Evolutionary conservation across 1,140 invertebrate genomes (phyloP), one percentile per base, ranked within the genome.

Genomic region (Eumeta japonica): DNA sequence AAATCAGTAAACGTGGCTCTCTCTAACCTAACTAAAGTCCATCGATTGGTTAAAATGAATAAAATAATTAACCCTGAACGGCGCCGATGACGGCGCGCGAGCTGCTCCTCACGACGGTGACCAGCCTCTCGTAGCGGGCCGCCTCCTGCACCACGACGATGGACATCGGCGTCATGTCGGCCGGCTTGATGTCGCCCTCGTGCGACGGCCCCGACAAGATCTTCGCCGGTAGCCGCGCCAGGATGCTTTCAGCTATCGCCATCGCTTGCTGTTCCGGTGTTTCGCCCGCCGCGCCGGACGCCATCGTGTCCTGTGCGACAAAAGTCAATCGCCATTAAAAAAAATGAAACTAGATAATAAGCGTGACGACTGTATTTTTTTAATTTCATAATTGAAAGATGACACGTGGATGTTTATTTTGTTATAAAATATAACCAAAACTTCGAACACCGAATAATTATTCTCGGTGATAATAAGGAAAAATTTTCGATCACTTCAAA

Each of bases 101-200:
- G 65, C 89, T 94, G 3, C 55, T 78, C 38, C 87, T 71, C 14
- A 97, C 89, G 5, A 83, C 81, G 7, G 50, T 58, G 0, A 94
- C 77, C 0, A 97, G 76, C 41, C 83, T 85, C 52, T 96, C 95
- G 48, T 93, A 97, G 35, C 92, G 68, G 5, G 84, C 88, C 83
- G 94, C 94, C 78, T 96, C 93, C 76, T 97, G 94, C 1, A 96
- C 88, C 17, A 96, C 75, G 2, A 96, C 92, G 4, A 91, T 93
- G 57, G 93, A 93, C 89, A 94, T 91, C 30, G 53, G 80, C 52
- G 62, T 80, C 89, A 62, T 85, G 78, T 71, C 95, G 85, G 16
- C 78, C 74, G 17, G 88, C 89, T 16, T 92, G 85, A 79, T 90
- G 90, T 74, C 87, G 84, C 60, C 80, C 62, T 62, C 84, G 59